Conservation (phyloP, 2,888 invertebrate genomes). For the Caenorhabditis drosophilae region DNA sequence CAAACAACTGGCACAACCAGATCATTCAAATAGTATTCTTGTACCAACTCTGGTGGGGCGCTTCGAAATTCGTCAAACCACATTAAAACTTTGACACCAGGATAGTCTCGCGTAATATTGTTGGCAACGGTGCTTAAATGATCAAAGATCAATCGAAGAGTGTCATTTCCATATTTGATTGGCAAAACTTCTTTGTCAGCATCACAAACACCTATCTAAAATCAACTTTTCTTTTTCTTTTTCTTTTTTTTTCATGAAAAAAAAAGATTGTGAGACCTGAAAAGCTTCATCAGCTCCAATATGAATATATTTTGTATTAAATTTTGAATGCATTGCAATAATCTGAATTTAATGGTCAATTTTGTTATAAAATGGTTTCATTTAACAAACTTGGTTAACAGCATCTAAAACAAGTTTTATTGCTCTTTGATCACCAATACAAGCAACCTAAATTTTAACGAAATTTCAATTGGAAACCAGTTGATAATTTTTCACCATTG, state of each 20-base stretch:
- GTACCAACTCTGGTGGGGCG: conserved; percentile 33
- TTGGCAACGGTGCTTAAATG: conserved; percentile 41
- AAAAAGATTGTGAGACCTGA: conserved; percentile 15
- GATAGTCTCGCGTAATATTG: conserved; percentile 42
- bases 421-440: conserved; percentile 67
- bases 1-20: conserved; percentile 53
- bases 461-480: background rate
- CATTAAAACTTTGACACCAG: conserved; percentile 48
- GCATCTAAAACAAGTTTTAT: conserved; percentile 67
- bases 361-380: background rate
- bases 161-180: conserved; percentile 43
- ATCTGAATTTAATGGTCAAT: conserved; percentile 25
- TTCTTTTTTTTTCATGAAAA: too few relatives aligned
- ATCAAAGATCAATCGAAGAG: conserved; percentile 45
- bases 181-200: conserved; percentile 45
- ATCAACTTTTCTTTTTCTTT: too few relatives aligned
- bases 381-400: conserved; percentile 40
- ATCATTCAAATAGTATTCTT: conserved; percentile 42
- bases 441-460: conserved; percentile 38
- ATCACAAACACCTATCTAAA: conserved; percentile 53
- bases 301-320: conserved; percentile 74
- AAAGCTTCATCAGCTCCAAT: conserved; percentile 73
- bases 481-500: conserved; percentile 29
- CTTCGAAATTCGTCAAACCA: conserved; percentile 54
- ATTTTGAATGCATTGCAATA: conserved; percentile 69